Evolutionary conservation across 2,888 invertebrate species (phyloP).

Genomic region (Bimastos eiseni): DNA sequence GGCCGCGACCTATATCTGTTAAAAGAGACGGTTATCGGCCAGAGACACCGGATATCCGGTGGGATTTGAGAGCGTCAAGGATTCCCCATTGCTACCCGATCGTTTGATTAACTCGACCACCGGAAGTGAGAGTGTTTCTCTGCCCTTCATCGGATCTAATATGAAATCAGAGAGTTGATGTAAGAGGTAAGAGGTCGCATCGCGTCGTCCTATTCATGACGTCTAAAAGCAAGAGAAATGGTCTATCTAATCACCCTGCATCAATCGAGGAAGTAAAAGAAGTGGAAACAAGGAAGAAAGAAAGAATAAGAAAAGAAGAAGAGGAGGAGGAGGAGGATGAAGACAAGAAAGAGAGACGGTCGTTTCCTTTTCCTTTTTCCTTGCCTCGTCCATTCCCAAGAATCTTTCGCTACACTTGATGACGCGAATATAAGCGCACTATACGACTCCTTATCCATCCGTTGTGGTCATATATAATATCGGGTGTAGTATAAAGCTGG

Average conservation of each 20-base stretch:
- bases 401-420: neutral
- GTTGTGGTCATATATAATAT: neutral
- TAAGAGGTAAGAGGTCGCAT: neutral
- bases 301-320: too few relatives aligned
- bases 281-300: too few relatives aligned
- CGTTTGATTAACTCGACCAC: neutral
- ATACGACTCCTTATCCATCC: neutral
- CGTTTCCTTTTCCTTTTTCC: too few relatives aligned
- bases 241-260: too few relatives aligned
- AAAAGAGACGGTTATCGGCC: neutral
- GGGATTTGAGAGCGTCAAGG: neutral
- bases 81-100: neutral
- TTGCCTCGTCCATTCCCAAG: too few relatives aligned
- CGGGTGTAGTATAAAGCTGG: neutral
- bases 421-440: too few relatives aligned
- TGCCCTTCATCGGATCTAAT: neutral
- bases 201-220: neutral
- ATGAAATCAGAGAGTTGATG: neutral
- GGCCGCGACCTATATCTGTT: neutral
- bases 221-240: too few relatives aligned
- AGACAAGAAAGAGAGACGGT: too few relatives aligned
- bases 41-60: neutral
- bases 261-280: too few relatives aligned
- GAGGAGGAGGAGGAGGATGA: too few relatives aligned
- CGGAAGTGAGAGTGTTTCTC: neutral